Conservation (phyloP, 2,113 vertebrate species). For the Cheilinus undulatus region DNA sequence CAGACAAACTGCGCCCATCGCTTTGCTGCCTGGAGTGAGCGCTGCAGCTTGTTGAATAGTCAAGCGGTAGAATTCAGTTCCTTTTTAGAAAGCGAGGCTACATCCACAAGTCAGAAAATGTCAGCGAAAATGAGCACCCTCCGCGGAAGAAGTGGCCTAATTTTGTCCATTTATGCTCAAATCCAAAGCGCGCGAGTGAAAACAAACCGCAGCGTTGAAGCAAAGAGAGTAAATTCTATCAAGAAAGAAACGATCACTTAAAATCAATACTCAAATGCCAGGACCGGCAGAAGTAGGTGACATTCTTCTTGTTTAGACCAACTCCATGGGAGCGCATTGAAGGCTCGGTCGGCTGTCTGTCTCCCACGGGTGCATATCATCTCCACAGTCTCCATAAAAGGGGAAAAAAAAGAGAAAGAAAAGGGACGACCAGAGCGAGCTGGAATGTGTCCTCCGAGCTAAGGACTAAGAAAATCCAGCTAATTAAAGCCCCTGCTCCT, state of each 20-base stretch:
- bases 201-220: conserved; percentile 22
- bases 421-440: conserved; percentile 10
- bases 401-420: neutral
- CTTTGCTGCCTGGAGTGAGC: conserved; percentile 53
- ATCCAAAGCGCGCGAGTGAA: conserved; percentile 32
- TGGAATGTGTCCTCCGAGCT: conserved; percentile 33
- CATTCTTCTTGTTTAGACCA: conserved; percentile 70
- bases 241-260: conserved; percentile 4
- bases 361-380: conserved; percentile 68
- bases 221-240: too few species aligned
- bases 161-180: conserved; percentile 40
- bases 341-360: conserved; percentile 50
- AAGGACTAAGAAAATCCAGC: conserved; percentile 37
- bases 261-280: conserved; percentile 43
- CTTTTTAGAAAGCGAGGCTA: conserved; percentile 12
- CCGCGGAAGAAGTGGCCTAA: conserved; percentile 30
- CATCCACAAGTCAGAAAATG: conserved; percentile 59
- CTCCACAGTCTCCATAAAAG: conserved; percentile 33
- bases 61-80: conserved; percentile 47
- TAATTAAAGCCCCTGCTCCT: conserved; percentile 63
- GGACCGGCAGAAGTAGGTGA: conserved; percentile 78
- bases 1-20: conserved; percentile 73
- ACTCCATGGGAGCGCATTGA: conserved; percentile 73
- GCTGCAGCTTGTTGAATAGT: conserved; percentile 78
- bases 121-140: conserved; percentile 14